Base-by-base conservation (phyloP, 2,113 vertebrate genomes). In the Cynocephalus volans region DNA sequence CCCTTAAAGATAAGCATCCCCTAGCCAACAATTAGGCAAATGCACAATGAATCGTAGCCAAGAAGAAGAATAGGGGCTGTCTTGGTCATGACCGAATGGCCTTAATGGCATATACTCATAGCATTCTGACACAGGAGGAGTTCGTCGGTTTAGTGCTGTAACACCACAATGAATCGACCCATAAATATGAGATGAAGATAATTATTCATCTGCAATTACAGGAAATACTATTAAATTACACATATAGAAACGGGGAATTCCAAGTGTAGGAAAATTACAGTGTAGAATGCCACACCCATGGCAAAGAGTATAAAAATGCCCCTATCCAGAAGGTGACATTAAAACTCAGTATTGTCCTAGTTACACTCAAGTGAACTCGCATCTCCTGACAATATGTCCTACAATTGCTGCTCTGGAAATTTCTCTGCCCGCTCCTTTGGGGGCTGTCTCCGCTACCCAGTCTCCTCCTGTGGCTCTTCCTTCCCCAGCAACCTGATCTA, bases 401-500 rank as follows among this genome's bases (percentile, higher is more conserved):
- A 12, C 28, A 56, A 9, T 15, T 81, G 45, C 64, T 81, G 62
- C 14, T 48, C 54, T 13, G n/a, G 48, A 73, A 72, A n/a, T 8
- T 15, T 86, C 12, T 86, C 33, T 6, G n/a, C 64, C 14, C 0
- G 0, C 12, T 36, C 54, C 62, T 45, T 15, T 28, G 24, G 0
- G 3, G 12, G n/a, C n/a, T n/a, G n/a, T n/a, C n/a, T n/a, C n/a
- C n/a, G n/a, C n/a, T n/a, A 9, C 13, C 52, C 54, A 6, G 2
- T 1, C 5, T 80, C 48, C 33, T 93, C 21, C 93, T 93, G 85
- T 33, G 50, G 36, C 36, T 88, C 24, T 41, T 83, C 72, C 26
- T 82, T 14, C 64, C 84, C 69, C 62, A 94, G 87, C 86, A 95
- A 79, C 56, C 54, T 97, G 62, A 17, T 93, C 96, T 94, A 73